phyloP scores from a whole-genome alignment of 1,140 invertebrate species.

The Calliopsis andreniformis region DNA sequence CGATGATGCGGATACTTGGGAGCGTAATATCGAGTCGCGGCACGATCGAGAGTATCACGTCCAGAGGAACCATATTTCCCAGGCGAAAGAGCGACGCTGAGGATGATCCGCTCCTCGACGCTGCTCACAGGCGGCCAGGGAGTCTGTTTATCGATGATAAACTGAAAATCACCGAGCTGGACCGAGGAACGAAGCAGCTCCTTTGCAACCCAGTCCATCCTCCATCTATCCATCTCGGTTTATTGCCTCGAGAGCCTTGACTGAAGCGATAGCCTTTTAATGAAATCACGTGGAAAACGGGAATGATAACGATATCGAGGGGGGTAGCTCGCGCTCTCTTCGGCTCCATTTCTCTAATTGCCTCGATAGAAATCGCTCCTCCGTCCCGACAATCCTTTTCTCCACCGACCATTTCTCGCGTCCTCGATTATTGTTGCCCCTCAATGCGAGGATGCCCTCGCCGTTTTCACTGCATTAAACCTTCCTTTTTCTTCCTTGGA shows the following conservation, averaged over 20 bases:
- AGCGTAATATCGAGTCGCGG: conserved; percentile 6
- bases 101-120: background rate
- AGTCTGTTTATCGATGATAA: conserved; percentile 13
- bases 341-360: conserved; percentile 40
- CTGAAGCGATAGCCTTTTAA: conserved; percentile 28
- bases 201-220: background rate
- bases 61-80: background rate
- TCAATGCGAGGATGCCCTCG: background rate
- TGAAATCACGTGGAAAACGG: conserved; percentile 38
- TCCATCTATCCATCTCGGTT: conserved; percentile 5
- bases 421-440: conserved; percentile 25
- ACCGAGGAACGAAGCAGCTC: too few species aligned
- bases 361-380: conserved; percentile 13
- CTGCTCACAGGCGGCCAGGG: too few species aligned
- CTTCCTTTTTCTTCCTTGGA: background rate
- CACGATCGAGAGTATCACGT: background rate
- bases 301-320: conserved; percentile 34
- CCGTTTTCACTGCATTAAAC: conserved; percentile 5
- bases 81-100: background rate
- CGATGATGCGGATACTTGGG: background rate
- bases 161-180: conserved; percentile 10
- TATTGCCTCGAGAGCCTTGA: conserved; percentile 2
- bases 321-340: conserved; percentile 25
- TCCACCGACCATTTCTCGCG: background rate
- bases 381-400: conserved; percentile 12